These are phyloP conservation scores for Argyrosomus japonicus DNA, from an alignment of 2,113 vertebrate species.

Conservation along the genomic window DNA sequence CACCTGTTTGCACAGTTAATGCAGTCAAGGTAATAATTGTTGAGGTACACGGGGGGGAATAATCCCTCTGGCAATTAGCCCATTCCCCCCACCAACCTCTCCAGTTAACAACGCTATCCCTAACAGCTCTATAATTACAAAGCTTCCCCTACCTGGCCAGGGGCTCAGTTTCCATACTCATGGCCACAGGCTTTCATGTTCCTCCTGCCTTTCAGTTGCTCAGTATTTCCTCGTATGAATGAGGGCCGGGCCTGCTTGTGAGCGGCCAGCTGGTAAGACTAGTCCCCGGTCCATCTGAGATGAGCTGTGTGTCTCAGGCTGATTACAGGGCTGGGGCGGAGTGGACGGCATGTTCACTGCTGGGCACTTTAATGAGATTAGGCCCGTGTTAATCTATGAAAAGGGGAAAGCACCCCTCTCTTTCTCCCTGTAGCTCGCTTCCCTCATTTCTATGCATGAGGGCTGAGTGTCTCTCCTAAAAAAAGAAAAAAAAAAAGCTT, in stretches of 20 bases:
- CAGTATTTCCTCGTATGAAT: constrained; percentile 51
- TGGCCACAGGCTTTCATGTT: constrained; percentile 76
- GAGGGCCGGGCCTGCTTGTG: constrained; percentile 45
- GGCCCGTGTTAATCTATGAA: constrained; percentile 82
- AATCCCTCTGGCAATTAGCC: constrained; percentile 94
- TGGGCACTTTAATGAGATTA: constrained; percentile 87
- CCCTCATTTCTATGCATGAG: constrained; percentile 75
- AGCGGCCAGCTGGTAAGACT: constrained; percentile 69
- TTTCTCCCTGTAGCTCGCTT: constrained; percentile 54
- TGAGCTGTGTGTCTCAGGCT: constrained; percentile 77
- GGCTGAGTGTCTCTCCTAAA: constrained; percentile 50
- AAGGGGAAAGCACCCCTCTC: constrained; percentile 73
- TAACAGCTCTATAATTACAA: constrained; percentile 93
- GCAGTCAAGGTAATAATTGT: constrained; percentile 93
- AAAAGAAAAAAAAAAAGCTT: constrained; percentile 59
- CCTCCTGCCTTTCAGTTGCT: constrained; percentile 57
- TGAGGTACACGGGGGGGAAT: constrained; percentile 71
- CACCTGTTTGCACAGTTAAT: constrained; percentile 98
- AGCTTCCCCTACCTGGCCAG: constrained; percentile 73
- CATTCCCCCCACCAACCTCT: constrained; percentile 71
- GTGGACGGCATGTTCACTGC: constrained; percentile 78
- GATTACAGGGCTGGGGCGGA: constrained; percentile 78
- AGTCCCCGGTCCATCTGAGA: constrained; percentile 72
- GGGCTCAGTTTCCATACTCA: constrained; percentile 75
- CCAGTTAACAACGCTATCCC: constrained; percentile 95